Percentiles rank a stretch among this genome's conserved stretches.
phyloP scores from a whole-genome alignment of 2,888 invertebrate genomes.

The Stenurella melanura region DNA sequence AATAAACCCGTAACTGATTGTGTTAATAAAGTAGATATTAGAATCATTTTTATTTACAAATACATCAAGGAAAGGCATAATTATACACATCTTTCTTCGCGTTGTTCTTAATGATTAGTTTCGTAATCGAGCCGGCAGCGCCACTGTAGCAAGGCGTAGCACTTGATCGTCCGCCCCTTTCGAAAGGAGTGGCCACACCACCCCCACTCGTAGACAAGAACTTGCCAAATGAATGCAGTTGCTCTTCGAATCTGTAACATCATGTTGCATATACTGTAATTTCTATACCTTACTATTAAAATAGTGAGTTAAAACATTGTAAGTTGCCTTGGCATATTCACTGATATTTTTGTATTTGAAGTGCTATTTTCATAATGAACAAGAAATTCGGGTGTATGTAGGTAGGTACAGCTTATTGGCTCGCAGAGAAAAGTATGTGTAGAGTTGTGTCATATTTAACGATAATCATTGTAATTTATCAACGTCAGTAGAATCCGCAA shows the following conservation, averaged over 20 bases:
- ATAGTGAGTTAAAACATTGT: constrained; percentile 18
- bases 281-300: constrained; percentile 19
- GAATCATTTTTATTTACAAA: constrained; percentile 5
- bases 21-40: not conserved
- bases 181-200: constrained; percentile 35
- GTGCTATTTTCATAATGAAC: not conserved
- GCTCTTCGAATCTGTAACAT: constrained; percentile 26
- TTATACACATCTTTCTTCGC: constrained; percentile 16
- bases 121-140: constrained; percentile 15
- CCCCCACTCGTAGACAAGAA: constrained; percentile 30
- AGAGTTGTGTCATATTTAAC: not conserved
- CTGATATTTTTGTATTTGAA: constrained; percentile 1
- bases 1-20: not conserved
- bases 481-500: not conserved
- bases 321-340: not conserved
- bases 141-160: constrained; percentile 27
- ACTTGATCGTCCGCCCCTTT: constrained; percentile 38
- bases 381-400: not conserved
- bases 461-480: not conserved
- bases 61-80: not conserved
- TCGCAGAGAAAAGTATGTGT: not conserved
- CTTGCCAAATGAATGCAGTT: constrained; percentile 29
- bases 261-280: constrained; percentile 31
- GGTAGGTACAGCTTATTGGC: not conserved
- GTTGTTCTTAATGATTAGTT: constrained; percentile 28